Evolutionary conservation across 2,888 invertebrate genomes (phyloP).

Genomic region (Alitta virens): DNA sequence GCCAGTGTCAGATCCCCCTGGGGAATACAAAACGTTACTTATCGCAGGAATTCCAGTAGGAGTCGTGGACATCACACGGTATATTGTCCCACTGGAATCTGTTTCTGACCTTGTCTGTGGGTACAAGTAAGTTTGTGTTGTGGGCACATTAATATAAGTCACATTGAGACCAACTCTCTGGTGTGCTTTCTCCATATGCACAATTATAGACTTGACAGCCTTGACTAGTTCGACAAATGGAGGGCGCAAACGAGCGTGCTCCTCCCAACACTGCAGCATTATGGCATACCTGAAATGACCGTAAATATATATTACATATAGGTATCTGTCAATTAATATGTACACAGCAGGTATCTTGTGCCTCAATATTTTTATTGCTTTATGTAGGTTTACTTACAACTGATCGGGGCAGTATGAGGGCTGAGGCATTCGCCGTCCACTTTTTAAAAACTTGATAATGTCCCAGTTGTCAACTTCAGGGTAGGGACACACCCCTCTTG

Average conservation of each 20-base stretch:
- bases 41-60: too few relatives aligned
- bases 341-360: too few relatives aligned
- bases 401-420: slow-evolving; percentile 59
- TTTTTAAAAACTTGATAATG: slow-evolving; percentile 57
- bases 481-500: slow-evolving; percentile 59
- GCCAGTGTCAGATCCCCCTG: too few relatives aligned
- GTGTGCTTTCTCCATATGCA: slow-evolving; percentile 16
- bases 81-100: too few relatives aligned
- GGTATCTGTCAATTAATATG: too few relatives aligned
- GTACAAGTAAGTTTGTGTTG: slow-evolving; percentile 18
- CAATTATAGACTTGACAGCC: slow-evolving; percentile 22
- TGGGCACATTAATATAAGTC: slow-evolving; percentile 23
- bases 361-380: neutral
- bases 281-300: slow-evolving; percentile 22
- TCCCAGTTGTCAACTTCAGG: slow-evolving; percentile 60
- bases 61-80: too few relatives aligned
- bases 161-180: slow-evolving; percentile 17
- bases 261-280: slow-evolving; percentile 29
- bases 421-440: slow-evolving; percentile 57
- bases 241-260: slow-evolving; percentile 22
- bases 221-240: slow-evolving; percentile 25
- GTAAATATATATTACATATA: too few relatives aligned
- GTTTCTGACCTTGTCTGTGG: slow-evolving; percentile 5
- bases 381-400: slow-evolving; percentile 23
- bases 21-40: too few relatives aligned